A percentile compares a stretch with the other conserved stretches of the same genome.
Evolutionary conservation across 1,140 invertebrate species (phyloP).

Genomic region (Lasioglossum albipes): DNA sequence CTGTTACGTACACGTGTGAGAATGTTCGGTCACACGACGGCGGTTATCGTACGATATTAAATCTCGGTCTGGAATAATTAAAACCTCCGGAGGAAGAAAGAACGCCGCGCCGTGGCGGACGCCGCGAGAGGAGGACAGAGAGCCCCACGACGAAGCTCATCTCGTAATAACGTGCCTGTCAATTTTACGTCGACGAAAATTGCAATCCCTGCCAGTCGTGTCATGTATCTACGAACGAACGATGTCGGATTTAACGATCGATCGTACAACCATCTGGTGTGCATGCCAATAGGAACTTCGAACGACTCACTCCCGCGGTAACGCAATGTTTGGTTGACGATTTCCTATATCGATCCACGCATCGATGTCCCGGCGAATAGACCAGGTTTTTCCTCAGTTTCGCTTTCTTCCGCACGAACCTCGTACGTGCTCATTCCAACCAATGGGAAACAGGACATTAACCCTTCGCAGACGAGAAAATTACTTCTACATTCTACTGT

Average conservation of each 20-base stretch:
- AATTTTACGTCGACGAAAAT: slow-evolving; percentile 53
- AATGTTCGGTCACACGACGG: slow-evolving; percentile 65
- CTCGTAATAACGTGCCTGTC: slow-evolving; percentile 47
- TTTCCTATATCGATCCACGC: background rate
- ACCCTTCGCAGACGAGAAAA: no score
- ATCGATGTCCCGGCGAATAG: background rate
- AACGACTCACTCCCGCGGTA: background rate
- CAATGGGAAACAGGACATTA: no score
- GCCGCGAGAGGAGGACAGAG: slow-evolving; percentile 35
- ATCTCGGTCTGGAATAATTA: slow-evolving; percentile 75
- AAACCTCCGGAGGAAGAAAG: slow-evolving; percentile 59
- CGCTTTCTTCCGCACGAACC: background rate
- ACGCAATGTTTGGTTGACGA: background rate
- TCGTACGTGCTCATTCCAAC: background rate
- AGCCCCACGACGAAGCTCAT: slow-evolving; percentile 56
- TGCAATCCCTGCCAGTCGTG: slow-evolving; percentile 38
- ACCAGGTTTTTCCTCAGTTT: background rate
- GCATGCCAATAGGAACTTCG: slow-evolving; percentile 37
- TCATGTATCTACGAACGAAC: slow-evolving; percentile 31
- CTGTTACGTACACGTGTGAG: slow-evolving; percentile 69
- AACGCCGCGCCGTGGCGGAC: slow-evolving; percentile 21
- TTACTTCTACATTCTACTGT: no score
- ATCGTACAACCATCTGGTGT: slow-evolving; percentile 27
- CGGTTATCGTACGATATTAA: slow-evolving; percentile 71
- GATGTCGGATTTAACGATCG: slow-evolving; percentile 34